phyloP scores from a whole-genome alignment of 2,113 vertebrate species.

The Neogobius melanostomus region DNA sequence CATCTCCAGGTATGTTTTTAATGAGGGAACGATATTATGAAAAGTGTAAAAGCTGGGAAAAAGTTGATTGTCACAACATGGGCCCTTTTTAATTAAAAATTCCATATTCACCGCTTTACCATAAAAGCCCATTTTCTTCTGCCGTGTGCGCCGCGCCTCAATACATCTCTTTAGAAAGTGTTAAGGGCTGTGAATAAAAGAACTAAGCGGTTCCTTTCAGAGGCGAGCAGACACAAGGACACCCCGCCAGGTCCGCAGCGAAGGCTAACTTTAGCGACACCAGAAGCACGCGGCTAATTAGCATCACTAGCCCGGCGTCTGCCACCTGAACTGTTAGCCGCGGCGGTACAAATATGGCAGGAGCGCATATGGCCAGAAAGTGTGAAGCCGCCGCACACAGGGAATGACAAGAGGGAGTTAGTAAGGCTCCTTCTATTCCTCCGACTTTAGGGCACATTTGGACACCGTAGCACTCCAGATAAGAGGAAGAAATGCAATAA shows the following conservation, averaged over 20 bases:
- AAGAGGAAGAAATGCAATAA: conserved; percentile 34
- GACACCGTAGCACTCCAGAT: conserved; percentile 7
- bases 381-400: not conserved
- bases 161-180: not conserved
- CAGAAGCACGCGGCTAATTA: conserved; percentile 59
- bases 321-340: conserved; percentile 38
- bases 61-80: too few species aligned
- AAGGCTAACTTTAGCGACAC: not conserved
- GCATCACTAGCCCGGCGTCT: conserved; percentile 43
- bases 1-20: too few species aligned
- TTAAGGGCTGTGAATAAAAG: not conserved
- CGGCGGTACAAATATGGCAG: conserved; percentile 16
- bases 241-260: conserved; percentile 25
- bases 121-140: not conserved
- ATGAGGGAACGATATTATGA: too few species aligned
- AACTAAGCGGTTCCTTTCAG: not conserved
- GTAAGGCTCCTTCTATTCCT: not conserved
- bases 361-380: conserved; percentile 10
- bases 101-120: not conserved
- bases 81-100: not conserved
- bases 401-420: conserved; percentile 4
- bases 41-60: too few species aligned
- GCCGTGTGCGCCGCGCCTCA: not conserved
- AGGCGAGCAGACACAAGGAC: conserved; percentile 4
- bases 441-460: not conserved